Evolutionary conservation across 2,797 vertebrate species (phyloP), one percentile per base, ranked within the genome.

Genomic region (Ispidina lecontei): DNA sequence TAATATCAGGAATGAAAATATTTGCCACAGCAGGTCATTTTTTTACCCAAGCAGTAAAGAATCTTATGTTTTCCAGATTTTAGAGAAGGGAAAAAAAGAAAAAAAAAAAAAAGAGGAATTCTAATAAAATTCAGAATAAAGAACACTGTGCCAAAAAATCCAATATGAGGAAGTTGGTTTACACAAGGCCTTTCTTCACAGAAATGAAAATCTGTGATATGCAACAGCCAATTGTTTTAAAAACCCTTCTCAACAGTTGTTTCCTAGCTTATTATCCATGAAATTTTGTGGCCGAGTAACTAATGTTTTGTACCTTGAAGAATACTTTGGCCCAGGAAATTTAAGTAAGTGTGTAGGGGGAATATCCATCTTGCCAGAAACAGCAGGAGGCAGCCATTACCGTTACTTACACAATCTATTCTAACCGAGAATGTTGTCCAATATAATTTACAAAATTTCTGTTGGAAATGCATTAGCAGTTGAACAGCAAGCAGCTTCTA

Each of bases 401-500:
- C 2, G 52, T 96, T 95, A 96, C 97, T 91, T 92, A 95, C 89
- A 96, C 91, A 87, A 96, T 95, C 96, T 93, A 91, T 91, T 96
- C 97, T 96, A 37, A 86, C 95, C 93, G 94, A 91, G 96, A 97
- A 94, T 96, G 97, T 97, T 98, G 96, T 97, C 96, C 97, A 93
- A 97, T 97, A 97, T 97, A 97, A 97, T 97, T 97, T 97, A 97
- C 97, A 97, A 97, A 97, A 95, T 97, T 97, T 97, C 97, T 91
- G 92, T 93, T 96, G 96, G 95, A 98, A 97, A 97, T 97, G 95
- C 96, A 98, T 97, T 98, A 97, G 96, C 92, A 88, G 91, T 93
- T 97, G 96, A 97, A 97, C 96, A 89, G 91, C 51, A 94, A 96
- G 95, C 75, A 93, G 92, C 79, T 96, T 97, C 92, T 94, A 83